A percentile compares a stretch with the other conserved stretches of the same genome.
Evolutionary conservation across 2,888 invertebrate genomes (phyloP).

Genomic region (Aromia moschata): DNA sequence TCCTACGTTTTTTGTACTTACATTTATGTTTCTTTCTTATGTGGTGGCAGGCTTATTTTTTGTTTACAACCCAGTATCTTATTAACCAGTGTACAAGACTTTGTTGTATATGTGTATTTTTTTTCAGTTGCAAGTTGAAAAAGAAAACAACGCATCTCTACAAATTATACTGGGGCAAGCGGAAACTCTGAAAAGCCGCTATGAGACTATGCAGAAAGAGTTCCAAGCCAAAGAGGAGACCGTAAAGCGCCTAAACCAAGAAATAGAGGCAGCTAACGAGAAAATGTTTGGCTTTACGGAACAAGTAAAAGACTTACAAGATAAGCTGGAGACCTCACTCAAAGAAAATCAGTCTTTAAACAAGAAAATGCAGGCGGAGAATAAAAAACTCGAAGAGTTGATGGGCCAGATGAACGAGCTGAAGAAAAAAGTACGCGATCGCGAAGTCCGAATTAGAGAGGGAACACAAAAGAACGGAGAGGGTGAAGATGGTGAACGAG

Average conservation of each 20-base stretch:
- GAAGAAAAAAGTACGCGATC: constrained; percentile 40
- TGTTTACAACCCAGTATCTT: no score
- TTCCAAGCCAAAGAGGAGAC: constrained; percentile 45
- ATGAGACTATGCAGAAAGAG: constrained; percentile 42
- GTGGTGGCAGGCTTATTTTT: no score
- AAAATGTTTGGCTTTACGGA: constrained; percentile 37
- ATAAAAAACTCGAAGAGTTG: constrained; percentile 43
- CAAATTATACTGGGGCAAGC: constrained; percentile 48
- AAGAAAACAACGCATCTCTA: constrained; percentile 47
- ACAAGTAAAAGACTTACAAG: constrained; percentile 44
- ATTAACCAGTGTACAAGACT: not conserved
- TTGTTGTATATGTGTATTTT: not conserved
- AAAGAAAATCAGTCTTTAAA: constrained; percentile 40
- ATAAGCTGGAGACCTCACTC: constrained; percentile 34
- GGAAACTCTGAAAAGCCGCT: constrained; percentile 38
- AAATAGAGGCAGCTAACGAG: constrained; percentile 43
- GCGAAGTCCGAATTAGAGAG: constrained; percentile 41
- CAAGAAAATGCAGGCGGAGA: constrained; percentile 41
- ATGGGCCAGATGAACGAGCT: constrained; percentile 39
- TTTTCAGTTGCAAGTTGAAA: constrained; percentile 47
- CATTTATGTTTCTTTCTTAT: constrained; percentile 3
- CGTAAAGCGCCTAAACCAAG: constrained; percentile 41
- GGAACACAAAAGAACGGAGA: constrained; percentile 44
- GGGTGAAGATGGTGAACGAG: constrained; percentile 58
- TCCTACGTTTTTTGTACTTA: constrained; percentile 7